A percentile compares a stretch with the other conserved stretches of the same genome.
Conservation (phyloP, 2,888 invertebrate species). For the Branchinecta sandiegonensis region DNA sequence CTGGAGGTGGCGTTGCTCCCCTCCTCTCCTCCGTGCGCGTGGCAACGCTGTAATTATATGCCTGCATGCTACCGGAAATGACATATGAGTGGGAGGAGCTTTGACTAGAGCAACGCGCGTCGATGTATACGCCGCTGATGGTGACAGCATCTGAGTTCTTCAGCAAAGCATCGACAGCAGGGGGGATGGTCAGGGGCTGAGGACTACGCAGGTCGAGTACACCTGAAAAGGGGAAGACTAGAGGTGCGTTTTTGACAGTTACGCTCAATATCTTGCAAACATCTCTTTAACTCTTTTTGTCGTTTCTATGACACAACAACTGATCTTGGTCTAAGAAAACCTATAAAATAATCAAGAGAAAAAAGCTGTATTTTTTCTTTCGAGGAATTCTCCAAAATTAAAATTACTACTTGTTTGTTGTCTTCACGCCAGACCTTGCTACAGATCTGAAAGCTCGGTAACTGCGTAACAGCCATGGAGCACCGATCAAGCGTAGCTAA, state of each 20-base stretch:
- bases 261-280: background rate
- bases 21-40: constrained; percentile 5
- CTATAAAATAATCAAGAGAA: no score
- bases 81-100: constrained; percentile 14
- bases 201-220: constrained; percentile 13
- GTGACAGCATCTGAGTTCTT: constrained; percentile 7
- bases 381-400: no score
- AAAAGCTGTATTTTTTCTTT: no score
- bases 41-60: constrained; percentile 7
- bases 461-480: no score
- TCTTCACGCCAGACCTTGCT: no score
- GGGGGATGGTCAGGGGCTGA: constrained; percentile 1
- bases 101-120: constrained; percentile 8
- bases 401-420: no score
- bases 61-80: constrained; percentile 6
- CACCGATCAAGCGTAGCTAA: no score
- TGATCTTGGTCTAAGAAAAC: no score
- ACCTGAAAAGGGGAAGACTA: background rate
- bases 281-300: no score
- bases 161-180: background rate
- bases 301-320: no score
- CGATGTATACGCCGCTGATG: constrained; percentile 7
- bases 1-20: background rate
- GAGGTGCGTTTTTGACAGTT: no score
- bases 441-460: no score